Percentiles rank a stretch among this genome's conserved stretches.
Evolutionary conservation across 2,888 invertebrate species (phyloP).

Genomic region (Drosophila infuscata): DNA sequence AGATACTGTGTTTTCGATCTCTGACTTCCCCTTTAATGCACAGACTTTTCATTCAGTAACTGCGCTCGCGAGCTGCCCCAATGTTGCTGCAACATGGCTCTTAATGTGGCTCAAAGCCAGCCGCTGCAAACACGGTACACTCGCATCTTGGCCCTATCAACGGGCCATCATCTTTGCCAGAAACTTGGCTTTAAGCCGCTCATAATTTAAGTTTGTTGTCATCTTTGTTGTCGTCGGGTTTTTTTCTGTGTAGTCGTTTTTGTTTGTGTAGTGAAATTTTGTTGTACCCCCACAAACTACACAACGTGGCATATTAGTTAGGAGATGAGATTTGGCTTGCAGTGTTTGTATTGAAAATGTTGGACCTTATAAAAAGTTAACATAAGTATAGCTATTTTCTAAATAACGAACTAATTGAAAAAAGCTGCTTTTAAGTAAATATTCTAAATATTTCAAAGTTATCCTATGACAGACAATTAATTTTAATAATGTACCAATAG

Average conservation of each 20-base stretch:
- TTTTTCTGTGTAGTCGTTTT: conserved; percentile 23
- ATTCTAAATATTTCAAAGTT: neutral
- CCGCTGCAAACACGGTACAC: conserved; percentile 10
- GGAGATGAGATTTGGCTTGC: neutral
- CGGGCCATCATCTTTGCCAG: conserved; percentile 73
- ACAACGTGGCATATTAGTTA: neutral
- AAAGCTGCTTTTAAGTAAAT: neutral
- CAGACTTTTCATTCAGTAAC: conserved; percentile 69
- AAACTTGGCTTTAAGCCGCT: conserved; percentile 67
- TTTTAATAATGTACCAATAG: fast-evolving
- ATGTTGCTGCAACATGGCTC: conserved; percentile 29
- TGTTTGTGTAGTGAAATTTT: conserved; percentile 41
- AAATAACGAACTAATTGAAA: neutral
- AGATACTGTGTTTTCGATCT: conserved; percentile 52
- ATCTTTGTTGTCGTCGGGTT: conserved; percentile 58
- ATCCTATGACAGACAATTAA: neutral
- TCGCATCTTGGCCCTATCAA: conserved; percentile 41
- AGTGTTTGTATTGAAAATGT: neutral
- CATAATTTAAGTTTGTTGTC: conserved; percentile 76
- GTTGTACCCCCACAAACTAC: conserved; percentile 5
- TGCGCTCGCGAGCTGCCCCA: conserved; percentile 1
- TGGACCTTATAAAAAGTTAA: neutral
- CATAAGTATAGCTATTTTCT: neutral
- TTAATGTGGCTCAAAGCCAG: conserved; percentile 45
- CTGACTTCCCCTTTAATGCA: conserved; percentile 58